phyloP scores from a whole-genome alignment of 2,113 vertebrate species.

The Coregonus clupeaformis region DNA sequence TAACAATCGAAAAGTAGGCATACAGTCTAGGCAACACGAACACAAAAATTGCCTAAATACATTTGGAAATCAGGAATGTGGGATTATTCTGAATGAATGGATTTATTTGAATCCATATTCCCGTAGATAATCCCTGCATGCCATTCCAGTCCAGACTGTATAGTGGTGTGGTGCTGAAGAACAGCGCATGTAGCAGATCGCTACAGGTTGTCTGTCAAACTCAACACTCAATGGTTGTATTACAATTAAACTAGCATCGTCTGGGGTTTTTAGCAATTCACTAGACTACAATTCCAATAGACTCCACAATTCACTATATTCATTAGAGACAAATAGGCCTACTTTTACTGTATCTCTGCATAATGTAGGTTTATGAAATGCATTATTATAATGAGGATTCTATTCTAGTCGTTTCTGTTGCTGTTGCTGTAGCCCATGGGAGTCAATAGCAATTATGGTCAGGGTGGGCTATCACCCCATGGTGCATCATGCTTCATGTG shows the following conservation, averaged over 20 bases:
- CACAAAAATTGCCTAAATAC: not conserved
- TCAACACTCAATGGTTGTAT: not conserved
- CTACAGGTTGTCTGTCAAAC: not conserved
- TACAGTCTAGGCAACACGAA: too few relatives aligned
- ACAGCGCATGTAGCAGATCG: slow-evolving; percentile 56
- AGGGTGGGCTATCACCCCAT: not conserved
- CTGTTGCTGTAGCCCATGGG: too few relatives aligned
- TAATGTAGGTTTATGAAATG: not conserved
- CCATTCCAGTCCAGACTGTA: slow-evolving; percentile 4
- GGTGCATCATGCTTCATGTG: too few relatives aligned
- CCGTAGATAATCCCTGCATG: not conserved
- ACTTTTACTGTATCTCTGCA: too few relatives aligned
- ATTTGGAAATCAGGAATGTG: not conserved
- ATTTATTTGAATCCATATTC: slow-evolving; percentile 11
- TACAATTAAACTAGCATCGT: too few relatives aligned
- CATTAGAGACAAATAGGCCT: too few relatives aligned
- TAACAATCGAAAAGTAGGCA: too few relatives aligned
- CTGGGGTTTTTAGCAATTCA: too few relatives aligned
- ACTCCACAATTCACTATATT: too few relatives aligned
- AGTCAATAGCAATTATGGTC: too few relatives aligned
- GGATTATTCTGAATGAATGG: not conserved
- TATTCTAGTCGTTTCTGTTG: too few relatives aligned
- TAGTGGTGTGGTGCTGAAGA: slow-evolving; percentile 65
- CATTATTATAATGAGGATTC: not conserved
- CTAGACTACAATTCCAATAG: too few relatives aligned